Evolutionary conservation across 1,140 invertebrate genomes (phyloP).

Genomic region (Notospermus geniculatus): DNA sequence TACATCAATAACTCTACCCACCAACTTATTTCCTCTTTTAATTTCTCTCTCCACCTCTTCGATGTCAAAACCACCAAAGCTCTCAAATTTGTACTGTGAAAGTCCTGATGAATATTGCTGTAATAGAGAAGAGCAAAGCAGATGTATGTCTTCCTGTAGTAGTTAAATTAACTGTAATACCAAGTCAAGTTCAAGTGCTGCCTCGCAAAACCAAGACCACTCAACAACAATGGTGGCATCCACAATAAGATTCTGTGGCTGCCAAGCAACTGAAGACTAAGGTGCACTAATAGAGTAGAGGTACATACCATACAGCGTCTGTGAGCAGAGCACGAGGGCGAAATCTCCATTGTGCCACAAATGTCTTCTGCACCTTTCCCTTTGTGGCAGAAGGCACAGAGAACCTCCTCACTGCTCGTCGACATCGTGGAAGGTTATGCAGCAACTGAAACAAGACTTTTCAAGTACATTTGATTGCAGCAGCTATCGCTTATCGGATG

Average conservation of each 20-base stretch:
- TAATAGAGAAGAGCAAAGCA: constrained; percentile 14
- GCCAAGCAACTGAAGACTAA: too few relatives aligned
- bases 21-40: constrained; percentile 26
- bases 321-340: constrained; percentile 21
- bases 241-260: too few relatives aligned
- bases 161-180: too few relatives aligned
- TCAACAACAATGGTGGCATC: too few relatives aligned
- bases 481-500: too few relatives aligned
- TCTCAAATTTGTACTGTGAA: constrained; percentile 29
- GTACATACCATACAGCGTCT: constrained; percentile 26
- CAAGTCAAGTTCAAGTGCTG: not conserved
- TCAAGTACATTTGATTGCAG: too few relatives aligned
- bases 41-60: constrained; percentile 31
- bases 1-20: constrained; percentile 14
- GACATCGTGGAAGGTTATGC: too few relatives aligned
- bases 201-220: not conserved
- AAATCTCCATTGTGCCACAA: constrained; percentile 18
- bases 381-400: constrained; percentile 27
- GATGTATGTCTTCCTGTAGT: not conserved
- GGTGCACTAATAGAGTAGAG: not conserved
- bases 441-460: too few relatives aligned
- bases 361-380: constrained; percentile 18
- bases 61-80: constrained; percentile 36
- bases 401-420: too few relatives aligned
- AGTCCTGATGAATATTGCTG: constrained; percentile 38